Evolutionary conservation across 2,888 invertebrate species (phyloP), one percentile per base, ranked within the genome.

Genomic region (Cantharis rufa): DNA sequence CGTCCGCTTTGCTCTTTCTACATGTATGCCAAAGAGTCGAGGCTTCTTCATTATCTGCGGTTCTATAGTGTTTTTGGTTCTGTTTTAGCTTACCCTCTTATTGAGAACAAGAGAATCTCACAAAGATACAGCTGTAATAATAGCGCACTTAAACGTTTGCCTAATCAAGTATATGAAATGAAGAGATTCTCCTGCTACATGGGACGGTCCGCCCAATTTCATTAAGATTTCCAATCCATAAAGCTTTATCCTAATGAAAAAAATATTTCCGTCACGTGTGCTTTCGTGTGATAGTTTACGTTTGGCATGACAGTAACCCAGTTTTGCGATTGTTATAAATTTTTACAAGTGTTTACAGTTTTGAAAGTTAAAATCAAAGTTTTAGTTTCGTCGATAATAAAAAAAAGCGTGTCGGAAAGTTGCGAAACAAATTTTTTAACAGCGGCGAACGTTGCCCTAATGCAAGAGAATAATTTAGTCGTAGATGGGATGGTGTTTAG

Each of bases 21-120:
- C 74, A 78, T 79, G 79, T 76, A 79, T 80, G 76, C 80, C 81
- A 83, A 84, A 84, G 84, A 84, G 84, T 83, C 81, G 82, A 66
- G 85, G 85, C 85, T 86, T 86, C 87, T 86, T 87, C 86, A 87
- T 86, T 86, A 87, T 87, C 86, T 85, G 85, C 84, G 85, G 85
- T 85, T 83, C 70, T 72, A 70, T 71, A 74, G 72, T 76, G 80
- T 76, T 80, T 80, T 78, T 78, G 74, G 70, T 78, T 78, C 70
- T 75, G 75, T 74, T 75, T 78, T 78, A 73, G 75, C 75, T 73
- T 71, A 64, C 71, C 48, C 72, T 63, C 62, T 73, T 63, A 62
- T 64, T 24, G 64, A 64, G 63, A 68, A 68, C 72, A 77, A 72
- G 73, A 74, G 73, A 70, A 74, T 77, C 70, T 70, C 72, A 32